Percentiles rank a stretch among this genome's conserved stretches.
These are phyloP conservation scores for Pantherophis vulpinus DNA, from an alignment of 2,797 vertebrate species.

Conservation along the genomic window DNA sequence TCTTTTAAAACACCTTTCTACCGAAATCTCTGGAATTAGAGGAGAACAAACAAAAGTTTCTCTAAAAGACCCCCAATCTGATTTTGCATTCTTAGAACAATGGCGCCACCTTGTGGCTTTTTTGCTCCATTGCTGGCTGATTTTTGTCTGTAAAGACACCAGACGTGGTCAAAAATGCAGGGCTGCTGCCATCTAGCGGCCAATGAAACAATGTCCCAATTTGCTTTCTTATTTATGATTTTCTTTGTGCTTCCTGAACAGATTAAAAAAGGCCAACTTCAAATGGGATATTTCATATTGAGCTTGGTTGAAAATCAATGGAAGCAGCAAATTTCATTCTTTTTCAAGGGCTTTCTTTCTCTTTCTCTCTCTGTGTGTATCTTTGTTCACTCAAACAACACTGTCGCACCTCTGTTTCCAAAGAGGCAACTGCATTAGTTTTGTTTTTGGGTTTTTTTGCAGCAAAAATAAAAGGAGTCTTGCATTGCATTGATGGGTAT, in stretches of 20 bases:
- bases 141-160: background rate
- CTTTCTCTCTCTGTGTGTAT: too few relatives aligned
- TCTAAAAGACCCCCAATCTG: background rate
- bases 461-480: background rate
- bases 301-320: background rate
- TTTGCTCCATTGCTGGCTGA: background rate
- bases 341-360: background rate
- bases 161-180: constrained; percentile 32
- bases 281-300: background rate
- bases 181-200: constrained; percentile 73
- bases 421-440: background rate
- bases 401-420: background rate
- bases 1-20: constrained; percentile 53
- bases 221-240: background rate
- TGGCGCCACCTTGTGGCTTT: constrained; percentile 72
- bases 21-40: constrained; percentile 54
- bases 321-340: background rate
- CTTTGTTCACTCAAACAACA: background rate
- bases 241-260: background rate
- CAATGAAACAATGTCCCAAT: background rate
- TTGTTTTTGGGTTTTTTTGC: background rate
- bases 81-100: constrained; percentile 63
- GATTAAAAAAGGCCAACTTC: background rate
- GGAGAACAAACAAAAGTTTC: constrained; percentile 65
- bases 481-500: background rate